Percentiles rank a stretch among this genome's conserved stretches.
These are phyloP conservation scores for Nomada flava DNA, from an alignment of 2,888 invertebrate genomes.

Conservation along the genomic window DNA sequence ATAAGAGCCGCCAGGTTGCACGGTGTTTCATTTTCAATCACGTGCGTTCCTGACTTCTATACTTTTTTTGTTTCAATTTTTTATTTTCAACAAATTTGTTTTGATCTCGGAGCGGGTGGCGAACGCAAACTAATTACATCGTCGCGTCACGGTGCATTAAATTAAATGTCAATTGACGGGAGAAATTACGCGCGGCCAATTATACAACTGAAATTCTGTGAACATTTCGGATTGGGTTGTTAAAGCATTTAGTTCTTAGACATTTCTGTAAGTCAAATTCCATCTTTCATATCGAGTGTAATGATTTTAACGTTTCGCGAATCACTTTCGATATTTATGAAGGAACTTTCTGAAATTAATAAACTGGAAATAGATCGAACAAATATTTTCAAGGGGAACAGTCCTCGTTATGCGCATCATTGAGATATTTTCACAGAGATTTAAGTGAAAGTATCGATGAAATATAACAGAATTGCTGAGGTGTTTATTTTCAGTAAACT, in stretches of 20 bases:
- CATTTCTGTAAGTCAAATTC: background rate
- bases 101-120: background rate
- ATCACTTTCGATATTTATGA: background rate
- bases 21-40: background rate
- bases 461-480: too few relatives aligned
- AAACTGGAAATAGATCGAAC: too few relatives aligned
- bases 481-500: background rate
- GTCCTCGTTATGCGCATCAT: too few relatives aligned
- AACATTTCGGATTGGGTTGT: background rate
- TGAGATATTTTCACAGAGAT: too few relatives aligned
- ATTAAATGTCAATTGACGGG: background rate
- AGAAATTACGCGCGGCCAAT: background rate
- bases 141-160: background rate
- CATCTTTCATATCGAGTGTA: too few relatives aligned
- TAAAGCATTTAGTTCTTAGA: background rate
- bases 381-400: too few relatives aligned
- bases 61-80: background rate
- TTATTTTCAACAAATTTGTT: background rate
- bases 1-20: background rate
- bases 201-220: background rate
- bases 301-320: background rate
- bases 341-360: too few relatives aligned
- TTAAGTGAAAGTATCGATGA: too few relatives aligned
- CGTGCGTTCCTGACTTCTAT: too few relatives aligned
- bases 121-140: constrained; percentile 19